phyloP scores from a whole-genome alignment of 2,888 invertebrate species.

The Drosophila putrida region DNA sequence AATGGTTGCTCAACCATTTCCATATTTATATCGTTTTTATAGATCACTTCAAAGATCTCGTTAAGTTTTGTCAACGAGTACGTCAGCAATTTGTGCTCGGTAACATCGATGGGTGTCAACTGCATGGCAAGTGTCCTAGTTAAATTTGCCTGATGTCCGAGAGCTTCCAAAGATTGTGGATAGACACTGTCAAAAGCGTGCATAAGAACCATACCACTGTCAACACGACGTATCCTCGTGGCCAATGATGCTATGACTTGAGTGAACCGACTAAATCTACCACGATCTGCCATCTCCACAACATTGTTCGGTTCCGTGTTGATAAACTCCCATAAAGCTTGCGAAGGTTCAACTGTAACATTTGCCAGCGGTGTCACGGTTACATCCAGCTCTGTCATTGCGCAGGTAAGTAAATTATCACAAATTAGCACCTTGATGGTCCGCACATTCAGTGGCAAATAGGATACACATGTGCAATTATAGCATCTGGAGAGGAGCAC shows the following conservation, averaged over 20 bases:
- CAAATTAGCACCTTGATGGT: conserved; percentile 40
- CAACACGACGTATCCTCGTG: not conserved
- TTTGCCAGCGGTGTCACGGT: conserved; percentile 24
- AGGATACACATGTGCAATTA: conserved; percentile 32
- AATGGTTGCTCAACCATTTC: conserved; percentile 25
- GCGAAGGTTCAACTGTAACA: not conserved
- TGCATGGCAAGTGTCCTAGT: conserved; percentile 40
- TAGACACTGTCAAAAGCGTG: not conserved
- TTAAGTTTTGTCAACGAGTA: conserved; percentile 26
- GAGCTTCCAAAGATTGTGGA: not conserved
- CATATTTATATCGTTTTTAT: not conserved
- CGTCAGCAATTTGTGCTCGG: not conserved
- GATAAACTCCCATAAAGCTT: conserved; percentile 11
- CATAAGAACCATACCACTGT: not conserved
- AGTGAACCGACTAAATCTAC: not conserved
- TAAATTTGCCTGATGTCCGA: conserved; percentile 47
- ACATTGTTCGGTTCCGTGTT: conserved; percentile 1
- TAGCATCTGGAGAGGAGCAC: conserved; percentile 51
- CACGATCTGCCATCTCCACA: accelerated
- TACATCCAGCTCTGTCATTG: conserved; percentile 21
- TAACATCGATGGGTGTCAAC: conserved; percentile 20
- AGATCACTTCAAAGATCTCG: conserved; percentile 24
- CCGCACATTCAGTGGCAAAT: conserved; percentile 28
- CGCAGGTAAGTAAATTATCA: conserved; percentile 26
- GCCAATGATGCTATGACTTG: conserved; percentile 29